phyloP scores from a whole-genome alignment of 2,888 invertebrate species.

The Lepetodrilus schrolli region DNA sequence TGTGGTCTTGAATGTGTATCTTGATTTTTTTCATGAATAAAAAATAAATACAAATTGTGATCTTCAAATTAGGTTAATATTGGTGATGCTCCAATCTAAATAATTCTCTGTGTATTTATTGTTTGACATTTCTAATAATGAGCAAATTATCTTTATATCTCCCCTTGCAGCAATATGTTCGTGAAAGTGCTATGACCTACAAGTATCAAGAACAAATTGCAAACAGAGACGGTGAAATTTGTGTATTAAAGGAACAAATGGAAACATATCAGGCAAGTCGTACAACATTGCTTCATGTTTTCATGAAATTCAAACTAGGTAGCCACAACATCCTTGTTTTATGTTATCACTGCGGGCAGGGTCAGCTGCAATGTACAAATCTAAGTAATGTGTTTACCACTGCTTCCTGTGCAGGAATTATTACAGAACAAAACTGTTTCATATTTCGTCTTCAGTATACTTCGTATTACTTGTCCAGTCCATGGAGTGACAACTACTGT shows the following conservation, averaged over 20 bases:
- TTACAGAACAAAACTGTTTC: too few relatives aligned
- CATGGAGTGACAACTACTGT: too few relatives aligned
- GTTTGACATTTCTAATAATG: slow-evolving; percentile 18
- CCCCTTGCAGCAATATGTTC: slow-evolving; percentile 76
- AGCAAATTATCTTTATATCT: background rate
- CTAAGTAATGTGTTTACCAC: too few relatives aligned
- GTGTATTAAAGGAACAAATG: slow-evolving; percentile 75
- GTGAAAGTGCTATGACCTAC: slow-evolving; percentile 79
- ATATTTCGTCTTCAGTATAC: too few relatives aligned
- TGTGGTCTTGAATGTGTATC: background rate
- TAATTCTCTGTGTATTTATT: background rate
- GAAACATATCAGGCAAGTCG: slow-evolving; percentile 68
- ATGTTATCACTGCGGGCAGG: too few relatives aligned
- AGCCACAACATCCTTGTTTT: too few relatives aligned
- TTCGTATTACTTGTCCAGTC: too few relatives aligned
- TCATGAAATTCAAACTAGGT: too few relatives aligned
- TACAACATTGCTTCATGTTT: too few relatives aligned
- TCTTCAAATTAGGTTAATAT: background rate
- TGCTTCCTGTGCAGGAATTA: too few relatives aligned
- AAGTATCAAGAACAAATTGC: slow-evolving; percentile 81
- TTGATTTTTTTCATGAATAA: background rate
- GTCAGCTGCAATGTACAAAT: too few relatives aligned
- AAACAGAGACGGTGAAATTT: slow-evolving; percentile 80
- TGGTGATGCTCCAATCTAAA: background rate
- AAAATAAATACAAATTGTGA: background rate